These are phyloP conservation scores for Aptenodytes patagonicus DNA, from an alignment of 2,113 vertebrate species.

Conservation along the genomic window DNA sequence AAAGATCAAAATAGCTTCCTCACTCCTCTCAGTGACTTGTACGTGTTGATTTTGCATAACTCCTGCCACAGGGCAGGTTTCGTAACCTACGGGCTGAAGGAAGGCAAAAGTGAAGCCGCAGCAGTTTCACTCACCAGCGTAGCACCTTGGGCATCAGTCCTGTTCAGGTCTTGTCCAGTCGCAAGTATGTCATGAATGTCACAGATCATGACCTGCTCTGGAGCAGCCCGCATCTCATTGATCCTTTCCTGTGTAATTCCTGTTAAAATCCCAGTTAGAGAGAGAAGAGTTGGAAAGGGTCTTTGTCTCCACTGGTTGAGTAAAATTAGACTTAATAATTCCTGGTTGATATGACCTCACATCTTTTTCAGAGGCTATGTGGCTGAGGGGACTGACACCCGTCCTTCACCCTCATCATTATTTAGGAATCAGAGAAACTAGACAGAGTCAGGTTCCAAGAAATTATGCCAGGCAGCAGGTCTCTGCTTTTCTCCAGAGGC, in stretches of 20 bases:
- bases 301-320: not conserved
- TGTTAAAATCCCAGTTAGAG: slow-evolving; percentile 55
- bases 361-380: not conserved
- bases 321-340: not conserved
- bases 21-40: not conserved
- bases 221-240: slow-evolving; percentile 90
- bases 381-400: not conserved
- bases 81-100: not conserved
- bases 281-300: not conserved
- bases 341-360: not conserved
- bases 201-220: slow-evolving; percentile 88
- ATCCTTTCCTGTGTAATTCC: slow-evolving; percentile 98
- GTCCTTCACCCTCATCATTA: not conserved
- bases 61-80: slow-evolving; percentile 5
- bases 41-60: not conserved
- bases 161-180: slow-evolving; percentile 86
- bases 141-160: slow-evolving; percentile 88
- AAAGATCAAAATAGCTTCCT: not conserved
- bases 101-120: not conserved
- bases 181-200: slow-evolving; percentile 89
- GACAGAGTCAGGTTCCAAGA: not conserved
- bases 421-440: not conserved
- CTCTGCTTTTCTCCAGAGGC: not conserved
- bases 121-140: slow-evolving; percentile 83
- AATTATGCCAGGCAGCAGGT: not conserved